phyloP scores from a whole-genome alignment of 92 coral and sea anemone species.

The Ricordea florida region DNA sequence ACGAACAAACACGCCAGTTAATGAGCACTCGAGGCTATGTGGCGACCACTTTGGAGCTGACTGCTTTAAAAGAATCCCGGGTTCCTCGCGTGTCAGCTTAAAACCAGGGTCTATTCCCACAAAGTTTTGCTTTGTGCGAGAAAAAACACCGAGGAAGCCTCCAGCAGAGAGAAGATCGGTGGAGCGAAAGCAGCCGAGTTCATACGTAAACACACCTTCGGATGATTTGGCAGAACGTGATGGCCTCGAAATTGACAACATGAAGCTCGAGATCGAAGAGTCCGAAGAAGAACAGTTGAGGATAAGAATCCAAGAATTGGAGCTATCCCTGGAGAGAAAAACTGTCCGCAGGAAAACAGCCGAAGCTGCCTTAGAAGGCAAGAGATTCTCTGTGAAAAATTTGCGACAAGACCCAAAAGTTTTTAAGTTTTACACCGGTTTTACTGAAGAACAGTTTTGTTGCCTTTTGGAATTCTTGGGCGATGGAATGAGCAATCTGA shows the following conservation, averaged over 20 bases:
- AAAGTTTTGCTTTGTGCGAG: too few species aligned
- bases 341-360: neutral
- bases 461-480: conserved; percentile 24
- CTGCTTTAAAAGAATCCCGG: too few species aligned
- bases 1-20: too few species aligned
- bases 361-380: conserved; percentile 28
- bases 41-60: too few species aligned
- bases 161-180: conserved; percentile 1
- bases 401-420: conserved; percentile 26
- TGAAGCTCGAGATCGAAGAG: neutral
- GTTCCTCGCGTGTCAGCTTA: too few species aligned
- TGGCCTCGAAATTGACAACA: neutral
- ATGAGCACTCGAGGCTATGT: too few species aligned
- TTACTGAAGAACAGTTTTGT: conserved; percentile 39
- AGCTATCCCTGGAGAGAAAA: conserved; percentile 19
- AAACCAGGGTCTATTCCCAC: too few species aligned
- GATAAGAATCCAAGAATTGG: neutral
- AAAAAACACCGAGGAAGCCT: neutral
- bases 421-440: conserved; percentile 52
- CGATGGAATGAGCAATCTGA: conserved; percentile 10
- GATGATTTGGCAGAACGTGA: neutral
- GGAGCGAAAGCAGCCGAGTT: neutral
- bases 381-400: conserved; percentile 32
- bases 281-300: neutral
- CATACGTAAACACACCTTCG: neutral